phyloP scores from a whole-genome alignment of 2,113 vertebrate genomes.

The Lophius piscatorius region DNA sequence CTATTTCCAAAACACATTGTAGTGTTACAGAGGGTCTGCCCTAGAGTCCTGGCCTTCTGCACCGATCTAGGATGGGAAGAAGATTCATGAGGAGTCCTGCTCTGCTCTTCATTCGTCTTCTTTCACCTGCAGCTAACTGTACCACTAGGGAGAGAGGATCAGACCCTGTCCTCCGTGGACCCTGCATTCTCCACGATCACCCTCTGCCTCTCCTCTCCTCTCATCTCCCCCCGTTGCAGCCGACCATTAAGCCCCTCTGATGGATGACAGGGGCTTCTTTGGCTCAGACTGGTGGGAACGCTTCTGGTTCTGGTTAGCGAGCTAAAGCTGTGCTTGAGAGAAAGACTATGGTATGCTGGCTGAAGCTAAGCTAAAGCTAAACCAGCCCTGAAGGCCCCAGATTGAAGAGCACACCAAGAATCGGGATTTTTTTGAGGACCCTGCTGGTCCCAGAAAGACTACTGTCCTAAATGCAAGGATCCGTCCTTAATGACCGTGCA shows the following conservation, averaged over 20 bases:
- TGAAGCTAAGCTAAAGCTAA: slow-evolving; percentile 68
- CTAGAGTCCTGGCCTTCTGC: slow-evolving; percentile 4
- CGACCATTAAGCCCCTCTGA: slow-evolving; percentile 78
- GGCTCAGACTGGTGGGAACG: slow-evolving; percentile 81
- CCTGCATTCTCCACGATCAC: slow-evolving; percentile 40
- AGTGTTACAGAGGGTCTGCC: slow-evolving; percentile 3
- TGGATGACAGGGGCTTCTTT: slow-evolving; percentile 80
- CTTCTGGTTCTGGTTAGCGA: slow-evolving; percentile 88
- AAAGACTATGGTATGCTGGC: slow-evolving; percentile 52
- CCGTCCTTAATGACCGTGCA: slow-evolving; percentile 35
- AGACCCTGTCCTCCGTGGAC: slow-evolving; percentile 47
- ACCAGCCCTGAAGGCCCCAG: slow-evolving; percentile 41
- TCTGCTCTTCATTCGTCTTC: slow-evolving; percentile 73
- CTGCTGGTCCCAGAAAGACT: slow-evolving; percentile 35
- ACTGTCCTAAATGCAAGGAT: slow-evolving; percentile 27
- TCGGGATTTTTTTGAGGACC: slow-evolving; percentile 19
- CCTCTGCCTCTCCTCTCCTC: slow-evolving; percentile 36
- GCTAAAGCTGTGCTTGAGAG: slow-evolving; percentile 67
- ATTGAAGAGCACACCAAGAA: slow-evolving; percentile 26
- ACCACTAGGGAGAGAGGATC: slow-evolving; percentile 65
- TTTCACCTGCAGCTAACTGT: slow-evolving; percentile 69
- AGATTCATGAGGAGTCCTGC: slow-evolving; percentile 72
- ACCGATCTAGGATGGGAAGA: slow-evolving; percentile 42
- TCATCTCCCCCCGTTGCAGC: slow-evolving; percentile 35
- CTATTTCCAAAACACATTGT: background rate